Evolutionary conservation across 2,113 vertebrate genomes (phyloP), one percentile per base, ranked within the genome.

Genomic region (Sceloporus undulatus): DNA sequence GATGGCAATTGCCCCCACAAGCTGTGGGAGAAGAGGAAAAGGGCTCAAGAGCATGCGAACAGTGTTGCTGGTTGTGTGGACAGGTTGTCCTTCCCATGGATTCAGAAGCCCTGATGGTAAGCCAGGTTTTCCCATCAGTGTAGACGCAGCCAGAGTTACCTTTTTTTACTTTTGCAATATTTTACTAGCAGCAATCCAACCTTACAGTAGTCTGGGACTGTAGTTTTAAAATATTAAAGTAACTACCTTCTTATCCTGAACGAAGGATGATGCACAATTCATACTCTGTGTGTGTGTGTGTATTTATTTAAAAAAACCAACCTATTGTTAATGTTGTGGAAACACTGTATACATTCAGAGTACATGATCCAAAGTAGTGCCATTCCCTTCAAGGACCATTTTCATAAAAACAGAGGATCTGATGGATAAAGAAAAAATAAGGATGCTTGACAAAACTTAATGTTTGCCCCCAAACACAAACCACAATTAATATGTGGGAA

Each of bases 111-210:
- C 48, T 48, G 48, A 48, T 48, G 48, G 48, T 48, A 48, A 48
- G 7, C 48, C 48, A 48, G 48, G 48, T 48, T 48, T 48, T 48
- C 48, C 48, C 48, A 48, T 48, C 48, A 48, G 48, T 48, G 42
- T 6, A 48, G 42, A 48, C 42, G 6, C 42, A 48, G 42, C 42
- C 42, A 48, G 42, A 48, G 42, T 48, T 48, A 48, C 42, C 84
- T 85, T 73, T 34, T 91, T 92, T 91, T 93, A 88, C 86, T 91
- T 80, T 78, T 92, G 90, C 74, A 93, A 89, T 0, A 0, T 88
- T 91, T 92, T 0, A 0, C 70, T 94, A 94, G 91, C 94, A 89
- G 0, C 0, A 25, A 25, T 89, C 93, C 94, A 93, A 62, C 48
- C 27, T 82, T 19, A 82, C 70, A 29, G 59, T 25, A 68, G 40